Base-by-base conservation (phyloP, 2,888 invertebrate species). In the Leptopilina syphax region DNA sequence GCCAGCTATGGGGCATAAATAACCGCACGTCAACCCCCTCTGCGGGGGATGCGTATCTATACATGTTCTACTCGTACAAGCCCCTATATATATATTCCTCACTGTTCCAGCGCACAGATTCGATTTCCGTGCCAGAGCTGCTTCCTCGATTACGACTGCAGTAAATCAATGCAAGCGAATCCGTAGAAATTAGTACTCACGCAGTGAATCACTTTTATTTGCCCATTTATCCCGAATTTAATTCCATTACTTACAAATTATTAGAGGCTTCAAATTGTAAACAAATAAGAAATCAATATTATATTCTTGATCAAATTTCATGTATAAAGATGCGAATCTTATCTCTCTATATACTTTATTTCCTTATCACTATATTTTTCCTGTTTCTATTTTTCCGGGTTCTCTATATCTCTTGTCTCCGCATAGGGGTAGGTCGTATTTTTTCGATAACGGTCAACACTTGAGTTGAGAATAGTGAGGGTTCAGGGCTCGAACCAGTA, bases 1-100 rank as follows among this genome's bases (percentile, higher is more conserved):
- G 83, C 82, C 83, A 85, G 84, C 83, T 86, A 83, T 85, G 83
- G 83, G 85, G 85, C 88, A 88, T 89, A 89, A 89, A 89, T 89
- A 89, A 89, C 86, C 84, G 82, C 84, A 78, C 84, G 87, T 86
- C 86, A 83, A 83, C 85, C 81, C 80, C 81, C 82, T 57, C 77
- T 76, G 68, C 57, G 73, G 73, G 70, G 73, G 73, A 70, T 70
- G 24, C 50, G 24, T 41, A 41, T 67, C 27, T 70, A 13, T 70
- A 70, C 68, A 50, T 70, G 50, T 34, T 57, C 73, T 73, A 27
- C 73, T 73, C 73, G 34, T 73, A 50, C 68, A 18, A 70, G 68
- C 68, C 68, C 68, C 68, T 27, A 50, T 50, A 50, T 18, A 18
- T 18, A 47, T 50, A 50, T 68, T 70, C 50, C 70, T 70, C 27